phyloP scores from a whole-genome alignment of 2,888 invertebrate genomes.

The Orthosia incerta region DNA sequence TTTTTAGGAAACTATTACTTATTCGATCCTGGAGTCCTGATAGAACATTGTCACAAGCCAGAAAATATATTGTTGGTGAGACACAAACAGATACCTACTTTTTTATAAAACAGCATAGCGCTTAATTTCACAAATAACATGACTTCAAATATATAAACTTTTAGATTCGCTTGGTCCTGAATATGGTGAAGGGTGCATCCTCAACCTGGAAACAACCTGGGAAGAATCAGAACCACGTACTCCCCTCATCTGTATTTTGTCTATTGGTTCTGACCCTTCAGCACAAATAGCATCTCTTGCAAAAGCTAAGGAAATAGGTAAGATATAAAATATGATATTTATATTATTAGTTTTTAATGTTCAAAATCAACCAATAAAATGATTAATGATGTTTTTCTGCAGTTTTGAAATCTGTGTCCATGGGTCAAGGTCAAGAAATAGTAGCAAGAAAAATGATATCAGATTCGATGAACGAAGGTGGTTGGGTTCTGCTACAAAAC shows the following conservation, averaged over 20 bases:
- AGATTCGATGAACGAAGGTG: constrained; percentile 95
- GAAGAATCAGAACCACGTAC: constrained; percentile 96
- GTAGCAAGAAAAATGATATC: constrained; percentile 96
- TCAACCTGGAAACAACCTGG: constrained; percentile 98
- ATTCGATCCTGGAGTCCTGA: constrained; percentile 99
- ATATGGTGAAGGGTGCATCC: constrained; percentile 97
- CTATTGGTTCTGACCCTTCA: constrained; percentile 99
- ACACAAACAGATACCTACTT: neutral
- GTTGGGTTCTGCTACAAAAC: constrained; percentile 98
- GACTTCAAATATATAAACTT: constrained; percentile 40
- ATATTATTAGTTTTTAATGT: neutral
- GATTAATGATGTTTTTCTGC: constrained; percentile 69
- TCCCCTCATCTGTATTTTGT: constrained; percentile 97
- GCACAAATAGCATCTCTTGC: constrained; percentile 97
- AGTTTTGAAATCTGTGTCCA: constrained; percentile 97
- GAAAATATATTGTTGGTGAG: constrained; percentile 96
- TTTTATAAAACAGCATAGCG: neutral
- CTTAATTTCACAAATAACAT: neutral
- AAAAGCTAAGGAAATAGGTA: constrained; percentile 96
- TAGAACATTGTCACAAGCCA: constrained; percentile 97
- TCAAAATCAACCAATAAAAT: neutral
- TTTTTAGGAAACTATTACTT: constrained; percentile 96
- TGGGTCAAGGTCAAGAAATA: constrained; percentile 99
- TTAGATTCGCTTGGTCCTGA: constrained; percentile 95
- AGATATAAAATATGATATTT: constrained; percentile 69